phyloP scores from a whole-genome alignment of 2,113 vertebrate genomes.

The Dinomys branickii region DNA sequence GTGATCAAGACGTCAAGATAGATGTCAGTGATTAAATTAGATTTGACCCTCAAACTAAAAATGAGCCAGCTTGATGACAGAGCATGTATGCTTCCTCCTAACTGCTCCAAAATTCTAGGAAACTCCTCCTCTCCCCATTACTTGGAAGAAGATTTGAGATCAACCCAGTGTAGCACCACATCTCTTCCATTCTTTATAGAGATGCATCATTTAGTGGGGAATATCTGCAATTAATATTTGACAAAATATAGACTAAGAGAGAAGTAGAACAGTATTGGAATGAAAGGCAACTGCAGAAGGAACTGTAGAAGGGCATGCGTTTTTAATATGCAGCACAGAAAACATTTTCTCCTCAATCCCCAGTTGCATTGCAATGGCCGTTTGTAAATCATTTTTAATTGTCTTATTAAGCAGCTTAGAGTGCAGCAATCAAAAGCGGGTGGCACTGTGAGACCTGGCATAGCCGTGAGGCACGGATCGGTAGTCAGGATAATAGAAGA shows the following conservation, averaged over 20 bases:
- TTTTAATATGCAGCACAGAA: not conserved
- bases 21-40: slow-evolving; percentile 48
- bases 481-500: slow-evolving; percentile 83
- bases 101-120: not conserved
- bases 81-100: not conserved
- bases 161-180: not conserved
- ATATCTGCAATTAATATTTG: slow-evolving; percentile 9
- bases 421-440: slow-evolving; percentile 71
- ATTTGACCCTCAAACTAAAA: slow-evolving; percentile 51
- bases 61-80: not conserved
- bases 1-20: not conserved
- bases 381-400: slow-evolving; percentile 88
- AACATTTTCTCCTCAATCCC: slow-evolving; percentile 69
- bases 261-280: not conserved
- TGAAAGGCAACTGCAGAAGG: slow-evolving; percentile 53
- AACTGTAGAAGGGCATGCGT: not conserved
- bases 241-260: not conserved
- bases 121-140: not conserved
- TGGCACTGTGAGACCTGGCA: slow-evolving; percentile 80
- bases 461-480: slow-evolving; percentile 81
- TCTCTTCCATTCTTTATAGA: slow-evolving; percentile 16
- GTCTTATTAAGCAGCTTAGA: slow-evolving; percentile 83
- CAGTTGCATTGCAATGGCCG: slow-evolving; percentile 55
- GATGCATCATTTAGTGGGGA: slow-evolving; percentile 37
- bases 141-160: not conserved